These are phyloP conservation scores for Brevimyrus niger DNA, from an alignment of 2,113 vertebrate genomes.

Conservation along the genomic window DNA sequence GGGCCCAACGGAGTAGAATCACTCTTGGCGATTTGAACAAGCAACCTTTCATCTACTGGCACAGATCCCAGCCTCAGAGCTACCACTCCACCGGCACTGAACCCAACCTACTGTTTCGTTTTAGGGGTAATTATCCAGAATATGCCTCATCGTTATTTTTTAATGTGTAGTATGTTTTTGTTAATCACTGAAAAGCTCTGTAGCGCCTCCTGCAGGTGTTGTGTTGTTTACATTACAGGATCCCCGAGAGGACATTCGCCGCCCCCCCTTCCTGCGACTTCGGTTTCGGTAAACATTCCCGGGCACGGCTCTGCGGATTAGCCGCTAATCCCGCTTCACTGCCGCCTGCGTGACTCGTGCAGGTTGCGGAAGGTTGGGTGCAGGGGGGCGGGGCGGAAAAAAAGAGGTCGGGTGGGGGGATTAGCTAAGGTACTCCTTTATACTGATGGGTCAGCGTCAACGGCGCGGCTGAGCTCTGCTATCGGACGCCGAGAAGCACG, in stretches of 20 bases:
- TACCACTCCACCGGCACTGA: not conserved
- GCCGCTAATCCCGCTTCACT: not conserved
- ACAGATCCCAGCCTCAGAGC: too few relatives aligned
- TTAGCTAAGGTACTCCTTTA: not conserved
- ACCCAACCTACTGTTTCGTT: not conserved
- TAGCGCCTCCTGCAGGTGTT: not conserved
- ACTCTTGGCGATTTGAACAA: too few relatives aligned
- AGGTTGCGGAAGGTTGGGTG: not conserved
- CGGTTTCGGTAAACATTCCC: not conserved
- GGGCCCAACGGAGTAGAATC: too few relatives aligned
- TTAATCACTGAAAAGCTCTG: not conserved
- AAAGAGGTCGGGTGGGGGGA: not conserved
- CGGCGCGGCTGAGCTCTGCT: not conserved
- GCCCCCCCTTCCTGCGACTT: not conserved
- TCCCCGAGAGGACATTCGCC: not conserved
- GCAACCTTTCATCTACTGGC: too few relatives aligned
- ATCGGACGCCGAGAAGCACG: not conserved
- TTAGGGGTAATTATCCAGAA: not conserved
- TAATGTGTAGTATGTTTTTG: not conserved
- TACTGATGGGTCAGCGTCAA: not conserved
- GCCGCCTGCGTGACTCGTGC: not conserved
- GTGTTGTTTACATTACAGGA: not conserved
- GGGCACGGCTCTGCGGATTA: not conserved
- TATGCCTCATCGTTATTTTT: not conserved
- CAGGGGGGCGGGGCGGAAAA: not conserved